A percentile compares a stretch with the other conserved stretches of the same genome.
phyloP scores from a whole-genome alignment of 2,888 invertebrate genomes.

The Tachina lurida region DNA sequence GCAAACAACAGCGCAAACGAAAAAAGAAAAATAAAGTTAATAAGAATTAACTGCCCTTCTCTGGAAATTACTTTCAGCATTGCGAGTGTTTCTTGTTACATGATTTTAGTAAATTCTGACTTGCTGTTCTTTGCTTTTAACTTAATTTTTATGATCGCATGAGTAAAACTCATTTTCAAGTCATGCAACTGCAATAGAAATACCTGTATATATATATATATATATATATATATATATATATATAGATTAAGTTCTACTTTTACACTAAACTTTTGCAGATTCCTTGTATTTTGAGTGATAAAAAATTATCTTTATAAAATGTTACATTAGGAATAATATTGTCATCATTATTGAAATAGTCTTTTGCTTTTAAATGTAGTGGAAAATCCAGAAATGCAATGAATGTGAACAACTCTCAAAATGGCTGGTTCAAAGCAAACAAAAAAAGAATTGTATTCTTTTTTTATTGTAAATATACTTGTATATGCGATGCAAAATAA shows the following conservation, averaged over 20 bases:
- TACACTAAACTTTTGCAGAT: background rate
- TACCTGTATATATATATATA: constrained; percentile 8
- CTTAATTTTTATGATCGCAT: constrained; percentile 68
- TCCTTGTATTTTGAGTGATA: constrained; percentile 10
- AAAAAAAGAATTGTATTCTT: background rate
- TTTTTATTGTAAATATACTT: background rate
- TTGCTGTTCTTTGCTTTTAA: constrained; percentile 48
- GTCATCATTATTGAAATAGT: constrained; percentile 34
- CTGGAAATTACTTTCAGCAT: constrained; percentile 39
- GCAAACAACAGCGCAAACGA: background rate
- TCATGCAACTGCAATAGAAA: constrained; percentile 31
- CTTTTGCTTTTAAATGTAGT: background rate
- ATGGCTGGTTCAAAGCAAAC: background rate
- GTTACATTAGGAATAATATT: constrained; percentile 37
- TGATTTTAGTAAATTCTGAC: constrained; percentile 22
- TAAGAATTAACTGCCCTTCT: constrained; percentile 47
- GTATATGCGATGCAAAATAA: background rate
- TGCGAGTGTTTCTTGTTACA: background rate
- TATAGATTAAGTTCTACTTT: background rate
- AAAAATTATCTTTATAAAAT: constrained; percentile 17
- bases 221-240: constrained; percentile 6
- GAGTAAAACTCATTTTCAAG: constrained; percentile 44
- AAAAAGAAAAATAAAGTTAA: background rate
- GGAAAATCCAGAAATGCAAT: background rate
- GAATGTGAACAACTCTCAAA: background rate